phyloP scores from a whole-genome alignment of 2,888 invertebrate species.

The Leptinotarsa tumamoca region DNA sequence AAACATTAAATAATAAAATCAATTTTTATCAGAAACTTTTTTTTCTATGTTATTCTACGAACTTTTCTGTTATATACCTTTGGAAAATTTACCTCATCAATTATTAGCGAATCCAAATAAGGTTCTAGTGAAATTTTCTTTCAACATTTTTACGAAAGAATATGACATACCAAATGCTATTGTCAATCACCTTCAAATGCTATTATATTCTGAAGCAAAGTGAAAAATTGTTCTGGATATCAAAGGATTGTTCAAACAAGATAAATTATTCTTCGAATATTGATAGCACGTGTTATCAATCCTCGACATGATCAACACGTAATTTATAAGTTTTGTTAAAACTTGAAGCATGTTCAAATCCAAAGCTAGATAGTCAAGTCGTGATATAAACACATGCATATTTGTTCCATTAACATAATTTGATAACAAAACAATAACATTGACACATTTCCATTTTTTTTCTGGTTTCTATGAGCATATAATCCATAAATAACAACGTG shows the following conservation, averaged over 20 bases:
- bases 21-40: too few relatives aligned
- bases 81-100: too few relatives aligned
- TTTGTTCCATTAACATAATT: constrained; percentile 6
- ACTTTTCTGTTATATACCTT: too few relatives aligned
- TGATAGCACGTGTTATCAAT: neutral
- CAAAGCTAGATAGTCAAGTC: neutral
- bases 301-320: neutral
- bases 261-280: neutral
- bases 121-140: too few relatives aligned
- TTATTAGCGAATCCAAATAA: too few relatives aligned
- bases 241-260: neutral
- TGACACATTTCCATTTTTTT: constrained; percentile 4
- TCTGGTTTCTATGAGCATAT: neutral
- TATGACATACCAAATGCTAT: too few relatives aligned
- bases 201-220: too few relatives aligned
- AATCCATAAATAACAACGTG: neutral
- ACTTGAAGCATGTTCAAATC: neutral
- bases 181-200: too few relatives aligned
- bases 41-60: too few relatives aligned
- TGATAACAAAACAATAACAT: constrained; percentile 13
- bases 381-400: neutral
- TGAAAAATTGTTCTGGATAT: neutral
- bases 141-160: too few relatives aligned
- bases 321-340: neutral
- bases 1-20: too few relatives aligned